A percentile compares a stretch with the other conserved stretches of the same genome.
These are phyloP conservation scores for Cynoglossus semilaevis DNA, from an alignment of 2,113 vertebrate species.

Conservation along the genomic window DNA sequence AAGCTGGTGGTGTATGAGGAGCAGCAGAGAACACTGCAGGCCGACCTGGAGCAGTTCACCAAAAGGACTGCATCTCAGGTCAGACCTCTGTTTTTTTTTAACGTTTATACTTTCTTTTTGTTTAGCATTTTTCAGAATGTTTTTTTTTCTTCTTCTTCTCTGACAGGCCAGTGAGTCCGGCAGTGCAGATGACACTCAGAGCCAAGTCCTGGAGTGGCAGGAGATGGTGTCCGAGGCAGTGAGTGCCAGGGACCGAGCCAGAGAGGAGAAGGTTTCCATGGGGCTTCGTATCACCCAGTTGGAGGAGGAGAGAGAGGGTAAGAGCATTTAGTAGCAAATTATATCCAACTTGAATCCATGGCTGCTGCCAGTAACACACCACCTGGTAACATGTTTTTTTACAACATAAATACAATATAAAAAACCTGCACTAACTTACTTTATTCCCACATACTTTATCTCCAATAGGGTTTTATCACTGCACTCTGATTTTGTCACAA, in stretches of 20 bases:
- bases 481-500: too few species aligned
- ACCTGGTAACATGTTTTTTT: not conserved
- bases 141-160: not conserved
- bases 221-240: conserved; percentile 81
- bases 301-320: conserved; percentile 93
- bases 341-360: not conserved
- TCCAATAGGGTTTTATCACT: too few species aligned
- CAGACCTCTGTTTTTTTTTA: not conserved
- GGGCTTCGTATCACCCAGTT: conserved; percentile 84
- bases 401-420: too few species aligned
- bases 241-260: conserved; percentile 71
- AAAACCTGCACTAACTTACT: too few species aligned
- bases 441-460: too few species aligned
- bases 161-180: conserved; percentile 84
- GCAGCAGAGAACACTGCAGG: conserved; percentile 86
- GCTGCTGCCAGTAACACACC: not conserved
- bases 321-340: conserved; percentile 34
- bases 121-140: not conserved
- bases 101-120: not conserved
- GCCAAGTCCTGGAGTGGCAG: conserved; percentile 87
- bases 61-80: conserved; percentile 90
- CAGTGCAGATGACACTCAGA: conserved; percentile 84
- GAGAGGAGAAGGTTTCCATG: conserved; percentile 82
- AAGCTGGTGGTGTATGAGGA: conserved; percentile 88
- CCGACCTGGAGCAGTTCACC: conserved; percentile 88